Base-by-base conservation (phyloP, 2,888 invertebrate species). In the Bugula neritina region DNA sequence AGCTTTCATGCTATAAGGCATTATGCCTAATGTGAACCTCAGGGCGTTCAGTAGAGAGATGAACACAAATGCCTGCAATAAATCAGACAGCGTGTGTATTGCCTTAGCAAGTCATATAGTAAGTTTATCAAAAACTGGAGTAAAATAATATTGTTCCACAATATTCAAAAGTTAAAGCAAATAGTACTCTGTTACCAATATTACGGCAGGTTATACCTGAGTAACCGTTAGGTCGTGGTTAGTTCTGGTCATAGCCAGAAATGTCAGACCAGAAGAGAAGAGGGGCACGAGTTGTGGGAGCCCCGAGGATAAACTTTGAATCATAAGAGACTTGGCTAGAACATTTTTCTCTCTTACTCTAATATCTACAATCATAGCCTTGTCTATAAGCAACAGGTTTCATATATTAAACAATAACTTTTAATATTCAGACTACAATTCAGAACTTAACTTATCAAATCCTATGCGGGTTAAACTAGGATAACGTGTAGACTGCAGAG, bases 221-320 rank as follows among this genome's bases (percentile, higher is more conserved):
- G 88, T 86, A 5, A 88, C 87, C n/a, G 87, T 86, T n/a, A 89
- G 85, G 78, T 87, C 86, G 79, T 87, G 83, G 70, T 88, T 88
- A 29, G 85, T 81, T 10, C 85, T 81, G 23, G 88, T 85, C 75
- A 88, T 87, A 23, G 87, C 85, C 27, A 88, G 80, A 77, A 89
- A 88, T 0, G 88, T 88, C 63, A 88, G 80, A 74, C 89, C 87
- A n/a, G 87, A 86, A 0, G 88, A 86, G 63, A 89, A 83, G 23
- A 88, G 85, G 21, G 89, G 88, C n/a, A 89, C 85, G 43, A 88
- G 85, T n/a, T 87, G 87, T 21, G 88, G 86, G 72, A 88, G 82
- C 0, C 89, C 87, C 70, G 87, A 84, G 74, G 88, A 88, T 69
- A 89, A 80, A 77, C 88, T 88, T 78, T 88, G 88, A 0, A 87